Percentiles rank a stretch among this genome's conserved stretches.
Evolutionary conservation across 2,113 vertebrate species (phyloP).

Genomic region (Thalassarche chlororhynchos): DNA sequence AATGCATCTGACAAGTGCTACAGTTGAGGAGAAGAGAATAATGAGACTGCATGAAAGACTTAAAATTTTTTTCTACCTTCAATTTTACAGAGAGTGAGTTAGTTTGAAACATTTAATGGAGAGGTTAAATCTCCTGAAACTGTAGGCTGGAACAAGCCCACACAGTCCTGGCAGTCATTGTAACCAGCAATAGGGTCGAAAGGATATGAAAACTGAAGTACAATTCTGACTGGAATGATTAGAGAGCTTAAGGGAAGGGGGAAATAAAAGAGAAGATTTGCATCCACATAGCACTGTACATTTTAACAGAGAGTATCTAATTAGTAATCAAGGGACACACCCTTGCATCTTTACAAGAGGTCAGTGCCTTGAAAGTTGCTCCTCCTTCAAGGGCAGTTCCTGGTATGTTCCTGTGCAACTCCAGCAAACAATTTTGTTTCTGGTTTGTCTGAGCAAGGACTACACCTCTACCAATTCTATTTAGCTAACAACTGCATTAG

Average conservation of each 20-base stretch:
- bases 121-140: conserved; percentile 20
- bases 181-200: neutral
- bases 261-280: neutral
- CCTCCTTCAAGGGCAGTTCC: neutral
- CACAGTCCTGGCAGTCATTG: neutral
- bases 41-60: conserved; percentile 32
- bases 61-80: neutral
- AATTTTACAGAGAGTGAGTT: conserved; percentile 5
- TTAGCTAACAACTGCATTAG: neutral
- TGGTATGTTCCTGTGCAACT: neutral
- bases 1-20: conserved; percentile 57
- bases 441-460: neutral
- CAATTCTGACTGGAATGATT: neutral
- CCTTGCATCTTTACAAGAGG: neutral
- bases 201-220: neutral
- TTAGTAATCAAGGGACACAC: neutral
- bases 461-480: neutral
- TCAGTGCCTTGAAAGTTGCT: neutral
- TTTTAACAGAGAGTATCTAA: neutral
- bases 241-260: neutral
- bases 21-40: conserved; percentile 57
- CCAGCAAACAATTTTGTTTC: neutral
- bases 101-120: conserved; percentile 31
- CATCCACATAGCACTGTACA: neutral
- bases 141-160: conserved; percentile 3